Base-by-base conservation (phyloP, 2,797 vertebrate genomes). In the Coregonus suidteri region DNA sequence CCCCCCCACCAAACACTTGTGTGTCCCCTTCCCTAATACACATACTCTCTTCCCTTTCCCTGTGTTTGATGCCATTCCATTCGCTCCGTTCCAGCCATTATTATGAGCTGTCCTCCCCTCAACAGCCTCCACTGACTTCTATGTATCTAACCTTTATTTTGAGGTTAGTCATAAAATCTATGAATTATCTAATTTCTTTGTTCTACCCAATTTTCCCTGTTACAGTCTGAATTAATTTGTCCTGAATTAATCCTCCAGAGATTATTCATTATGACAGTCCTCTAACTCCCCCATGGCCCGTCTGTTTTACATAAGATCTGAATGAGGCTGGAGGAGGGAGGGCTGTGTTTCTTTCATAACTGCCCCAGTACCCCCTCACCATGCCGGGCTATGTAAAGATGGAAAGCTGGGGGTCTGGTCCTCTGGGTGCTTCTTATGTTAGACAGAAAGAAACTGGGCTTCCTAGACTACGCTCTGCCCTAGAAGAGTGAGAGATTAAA, bases 361-460 rank as follows among this genome's bases (percentile, higher is more conserved):
- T 3, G 72, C 79, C 86, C 88, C 77, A 79, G 75, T 83, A 69
- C 86, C 77, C 86, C 79, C 75, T 78, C 82, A 86, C 83, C 78
- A 51, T 79, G 54, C 62, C 79, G 25, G 73, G 79, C 90, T 88
- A 91, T 89, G 51, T 90, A 85, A 82, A 84, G 85, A 85, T 78
- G 13, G 4, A 54, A 20, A 84, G 75, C 2, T 30, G 59, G 91
- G 84, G 3, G 52, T 73, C 70, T 76, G 81, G 67, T 81, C 80
- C 73, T 80, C 54, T 18, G 70, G 81, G 85, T 86, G 41, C 31
- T 9, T 14, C 18, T 92, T 90, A 92, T 76, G 80, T 91, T 86
- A 93, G 78, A 83, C 56, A 64, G 74, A 64, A 20, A n/a, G 25
- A 88, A 91, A 90, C 72, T 84, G 84, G 89, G 89, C 82, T 90